A percentile compares a stretch with the other conserved stretches of the same genome.
Conservation (phyloP, 1,140 invertebrate species). For the Procambarus clarkii region DNA sequence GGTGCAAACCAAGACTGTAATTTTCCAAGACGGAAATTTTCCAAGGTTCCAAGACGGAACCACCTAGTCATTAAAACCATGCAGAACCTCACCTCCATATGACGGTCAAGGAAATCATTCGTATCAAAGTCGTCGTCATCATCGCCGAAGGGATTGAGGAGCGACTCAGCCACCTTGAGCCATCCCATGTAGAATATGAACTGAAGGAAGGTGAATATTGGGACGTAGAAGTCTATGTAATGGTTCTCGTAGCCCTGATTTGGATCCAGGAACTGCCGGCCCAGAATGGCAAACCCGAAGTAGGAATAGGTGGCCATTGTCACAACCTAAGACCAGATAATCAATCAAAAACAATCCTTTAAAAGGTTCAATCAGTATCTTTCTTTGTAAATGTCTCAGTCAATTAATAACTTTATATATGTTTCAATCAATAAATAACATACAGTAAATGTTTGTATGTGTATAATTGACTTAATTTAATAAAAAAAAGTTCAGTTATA, state of each 20-base stretch:
- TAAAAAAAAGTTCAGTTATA: too few species aligned
- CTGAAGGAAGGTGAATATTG: constrained; percentile 86
- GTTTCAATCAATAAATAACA: too few species aligned
- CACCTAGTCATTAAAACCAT: too few species aligned
- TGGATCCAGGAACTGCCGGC: constrained; percentile 79
- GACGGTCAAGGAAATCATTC: constrained; percentile 92
- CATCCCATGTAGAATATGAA: constrained; percentile 91
- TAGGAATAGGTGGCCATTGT: constrained; percentile 80
- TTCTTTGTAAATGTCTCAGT: too few species aligned
- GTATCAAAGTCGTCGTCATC: constrained; percentile 91
- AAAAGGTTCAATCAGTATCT: too few species aligned
- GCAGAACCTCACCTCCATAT: constrained; percentile 79
- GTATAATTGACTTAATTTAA: too few species aligned
- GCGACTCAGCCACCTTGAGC: constrained; percentile 94
- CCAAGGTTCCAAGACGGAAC: too few species aligned
- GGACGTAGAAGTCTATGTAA: constrained; percentile 85
- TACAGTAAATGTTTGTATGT: too few species aligned
- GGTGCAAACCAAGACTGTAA: too few species aligned
- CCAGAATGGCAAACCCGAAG: constrained; percentile 78
- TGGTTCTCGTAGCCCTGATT: constrained; percentile 79
- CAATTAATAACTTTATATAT: too few species aligned
- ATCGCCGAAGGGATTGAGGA: constrained; percentile 78
- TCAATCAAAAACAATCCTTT: too few species aligned
- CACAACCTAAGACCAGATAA: constrained; percentile 76
- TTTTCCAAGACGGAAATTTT: too few species aligned